Evolutionary conservation across 2,888 invertebrate genomes (phyloP).

Genomic region (Axea sp.): DNA sequence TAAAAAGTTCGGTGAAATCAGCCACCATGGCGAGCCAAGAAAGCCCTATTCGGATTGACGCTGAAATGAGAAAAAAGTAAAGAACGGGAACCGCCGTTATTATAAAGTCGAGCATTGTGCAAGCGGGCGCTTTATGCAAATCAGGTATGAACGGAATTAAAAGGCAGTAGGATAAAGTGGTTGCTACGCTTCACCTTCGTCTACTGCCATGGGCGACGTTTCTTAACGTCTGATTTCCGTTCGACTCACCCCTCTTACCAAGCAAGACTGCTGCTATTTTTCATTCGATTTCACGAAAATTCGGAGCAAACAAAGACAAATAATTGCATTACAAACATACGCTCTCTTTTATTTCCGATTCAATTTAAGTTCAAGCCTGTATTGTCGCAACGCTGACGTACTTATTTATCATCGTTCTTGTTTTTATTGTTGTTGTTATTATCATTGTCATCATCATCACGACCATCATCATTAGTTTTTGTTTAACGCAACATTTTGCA

Average conservation of each 20-base stretch:
- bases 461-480: too few relatives aligned
- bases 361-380: conserved; percentile 13
- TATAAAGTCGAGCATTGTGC: conserved; percentile 62
- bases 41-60: conserved; percentile 43
- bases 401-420: too few relatives aligned
- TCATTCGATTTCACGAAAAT: conserved; percentile 38
- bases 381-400: conserved; percentile 5
- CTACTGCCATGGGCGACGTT: conserved; percentile 58
- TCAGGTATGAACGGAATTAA: conserved; percentile 72
- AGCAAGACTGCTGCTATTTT: conserved; percentile 28
- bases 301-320: conserved; percentile 33
- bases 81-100: conserved; percentile 57
- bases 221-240: conserved; percentile 62
- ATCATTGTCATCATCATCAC: too few relatives aligned
- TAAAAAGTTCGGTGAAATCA: conserved; percentile 38
- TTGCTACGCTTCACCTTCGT: conserved; percentile 69
- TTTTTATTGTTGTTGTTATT: too few relatives aligned
- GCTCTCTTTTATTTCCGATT: conserved; percentile 28
- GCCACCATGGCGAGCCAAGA: conserved; percentile 24
- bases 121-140: conserved; percentile 69
- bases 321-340: conserved; percentile 21
- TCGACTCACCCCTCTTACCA: conserved; percentile 43
- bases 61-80: conserved; percentile 44
- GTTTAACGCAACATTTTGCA: too few relatives aligned
- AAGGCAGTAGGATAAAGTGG: conserved; percentile 70